Base-by-base conservation (phyloP, 2,113 vertebrate genomes). In the Perca flavescens region DNA sequence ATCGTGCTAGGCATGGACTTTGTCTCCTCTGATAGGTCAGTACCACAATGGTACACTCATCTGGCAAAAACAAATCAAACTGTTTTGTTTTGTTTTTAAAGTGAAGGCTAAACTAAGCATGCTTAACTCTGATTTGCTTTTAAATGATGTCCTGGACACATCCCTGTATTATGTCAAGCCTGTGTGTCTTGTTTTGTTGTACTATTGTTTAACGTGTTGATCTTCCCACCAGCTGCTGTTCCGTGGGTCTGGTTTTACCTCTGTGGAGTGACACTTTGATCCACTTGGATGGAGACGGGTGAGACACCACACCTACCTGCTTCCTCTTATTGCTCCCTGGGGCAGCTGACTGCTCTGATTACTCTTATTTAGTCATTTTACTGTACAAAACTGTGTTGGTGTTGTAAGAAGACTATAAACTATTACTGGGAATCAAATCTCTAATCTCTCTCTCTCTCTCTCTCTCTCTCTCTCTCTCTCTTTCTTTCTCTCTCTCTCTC, bases 281-380 rank as follows among this genome's bases (percentile, higher is more conserved):
- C 91, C 98, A 99, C 95, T 93, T 99, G 97, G 98, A 99, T 22
- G 98, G 98, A 82, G 98, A 99, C 57, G 98, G 98, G 98, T 99
- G 95, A 97, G 97, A 90, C 6, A 5, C 69, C 74, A 70, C 40
- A 25, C 79, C 68, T 69, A 57, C 36, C 68, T 34, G 47, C 79
- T 84, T 82, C 85, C 84, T 78, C 74, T 60, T 19, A 34, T 25
- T 73, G 57, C 56, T 70, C 76, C 56, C 70, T 2, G 19, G 36
- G 25, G 75, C 6, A 47, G 36, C 79, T 57, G 25, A 56, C 56
- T 74, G 49, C 53, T 74, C 52, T 61, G 31, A 34, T 53, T 14
- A 36, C 46, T 49, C 16, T 65, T 12, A 28, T 43, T 64, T 69
- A 60, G 56, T 25, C 25, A 19, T 60, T 60, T 40, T 40, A 5